These are phyloP conservation scores for Volucella zonaria DNA, from an alignment of 2,888 invertebrate species.

Conservation along the genomic window DNA sequence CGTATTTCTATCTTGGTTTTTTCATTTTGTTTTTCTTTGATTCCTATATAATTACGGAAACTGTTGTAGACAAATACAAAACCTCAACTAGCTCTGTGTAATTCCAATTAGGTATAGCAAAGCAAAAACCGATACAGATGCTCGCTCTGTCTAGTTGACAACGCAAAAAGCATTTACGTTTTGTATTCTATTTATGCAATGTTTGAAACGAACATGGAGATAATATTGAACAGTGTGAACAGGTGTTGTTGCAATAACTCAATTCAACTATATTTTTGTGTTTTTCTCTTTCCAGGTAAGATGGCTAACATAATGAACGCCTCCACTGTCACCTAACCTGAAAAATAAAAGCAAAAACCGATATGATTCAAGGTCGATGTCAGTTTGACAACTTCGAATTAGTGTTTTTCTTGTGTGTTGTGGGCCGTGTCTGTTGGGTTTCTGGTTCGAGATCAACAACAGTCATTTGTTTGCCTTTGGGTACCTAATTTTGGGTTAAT, in stretches of 20 bases:
- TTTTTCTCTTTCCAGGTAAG: constrained; percentile 55
- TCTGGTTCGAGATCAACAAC: constrained; percentile 11
- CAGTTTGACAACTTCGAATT: constrained; percentile 17
- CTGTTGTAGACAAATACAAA: constrained; percentile 11
- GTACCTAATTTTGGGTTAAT: constrained; percentile 36
- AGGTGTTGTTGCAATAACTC: constrained; percentile 7
- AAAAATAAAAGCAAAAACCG: constrained; percentile 24
- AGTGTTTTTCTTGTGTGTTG: constrained; percentile 21
- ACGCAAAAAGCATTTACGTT: constrained; percentile 17
- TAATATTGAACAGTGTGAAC: not conserved
- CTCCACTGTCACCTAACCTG: constrained; percentile 7
- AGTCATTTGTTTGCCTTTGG: constrained; percentile 8
- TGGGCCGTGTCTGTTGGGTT: constrained; percentile 17
- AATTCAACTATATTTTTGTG: constrained; percentile 10
- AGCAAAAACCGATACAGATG: not conserved
- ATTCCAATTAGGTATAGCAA: not conserved
- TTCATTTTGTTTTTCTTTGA: not conserved
- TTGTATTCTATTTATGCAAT: constrained; percentile 23
- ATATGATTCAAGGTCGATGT: constrained; percentile 54
- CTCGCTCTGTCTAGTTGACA: not conserved
- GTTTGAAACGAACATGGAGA: constrained; percentile 11
- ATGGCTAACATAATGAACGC: constrained; percentile 17
- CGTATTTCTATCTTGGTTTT: not conserved
- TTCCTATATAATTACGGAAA: constrained; percentile 30
- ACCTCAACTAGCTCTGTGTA: constrained; percentile 18